A percentile compares a stretch with the other conserved stretches of the same genome.
Conservation (phyloP, 1,140 invertebrate genomes). For the Drosophila asahinai region DNA sequence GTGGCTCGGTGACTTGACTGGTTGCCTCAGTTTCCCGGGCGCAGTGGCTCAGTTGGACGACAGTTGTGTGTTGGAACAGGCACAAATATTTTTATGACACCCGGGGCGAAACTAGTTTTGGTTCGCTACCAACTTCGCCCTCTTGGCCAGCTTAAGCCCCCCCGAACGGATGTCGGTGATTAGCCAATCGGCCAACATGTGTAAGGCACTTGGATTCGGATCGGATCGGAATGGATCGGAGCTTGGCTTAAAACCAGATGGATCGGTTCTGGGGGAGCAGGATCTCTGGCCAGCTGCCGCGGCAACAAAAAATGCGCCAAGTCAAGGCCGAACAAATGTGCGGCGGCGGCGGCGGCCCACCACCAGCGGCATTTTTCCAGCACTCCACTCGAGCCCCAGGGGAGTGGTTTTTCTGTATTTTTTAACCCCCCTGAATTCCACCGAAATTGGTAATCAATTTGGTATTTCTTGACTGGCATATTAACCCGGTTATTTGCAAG, state of each 20-base stretch:
- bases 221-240: constrained; percentile 2
- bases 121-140: background rate
- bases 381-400: constrained; percentile 3
- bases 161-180: constrained; percentile 62
- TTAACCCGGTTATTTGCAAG: constrained; percentile 10
- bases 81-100: constrained; percentile 72
- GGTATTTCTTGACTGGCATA: constrained; percentile 8
- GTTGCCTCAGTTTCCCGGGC: constrained; percentile 24
- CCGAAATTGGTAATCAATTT: constrained; percentile 9
- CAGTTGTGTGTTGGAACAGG: constrained; percentile 20
- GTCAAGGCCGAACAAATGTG: constrained; percentile 42
- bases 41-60: constrained; percentile 35
- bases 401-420: constrained; percentile 1
- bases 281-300: constrained; percentile 31
- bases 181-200: constrained; percentile 62
- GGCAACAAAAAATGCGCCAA: constrained; percentile 14
- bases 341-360: background rate
- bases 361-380: constrained; percentile 18
- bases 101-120: constrained; percentile 59
- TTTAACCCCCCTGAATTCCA: background rate
- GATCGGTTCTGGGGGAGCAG: constrained; percentile 42
- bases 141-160: background rate
- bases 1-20: constrained; percentile 15
- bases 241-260: constrained; percentile 38
- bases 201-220: constrained; percentile 15